Evolutionary conservation across 2,888 invertebrate species (phyloP).

Genomic region (Crematogaster levior): DNA sequence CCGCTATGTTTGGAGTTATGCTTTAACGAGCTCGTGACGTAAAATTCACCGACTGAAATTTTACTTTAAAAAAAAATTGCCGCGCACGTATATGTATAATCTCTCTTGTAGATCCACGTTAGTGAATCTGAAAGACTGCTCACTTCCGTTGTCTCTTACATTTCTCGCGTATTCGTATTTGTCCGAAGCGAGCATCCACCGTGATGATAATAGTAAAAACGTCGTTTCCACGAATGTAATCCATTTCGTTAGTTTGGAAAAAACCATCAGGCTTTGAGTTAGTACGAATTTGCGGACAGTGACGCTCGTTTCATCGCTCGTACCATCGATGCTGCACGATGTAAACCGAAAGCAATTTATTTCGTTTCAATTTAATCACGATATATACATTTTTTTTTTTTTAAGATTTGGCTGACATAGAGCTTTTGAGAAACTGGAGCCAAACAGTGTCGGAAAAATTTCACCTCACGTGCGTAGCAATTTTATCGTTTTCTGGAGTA

Average conservation of each 20-base stretch:
- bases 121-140: background rate
- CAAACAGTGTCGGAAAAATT: background rate
- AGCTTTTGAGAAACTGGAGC: background rate
- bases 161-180: background rate
- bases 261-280: background rate
- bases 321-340: background rate
- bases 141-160: background rate
- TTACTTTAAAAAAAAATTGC: background rate
- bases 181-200: background rate
- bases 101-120: background rate
- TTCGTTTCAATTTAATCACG: slow-evolving; percentile 6
- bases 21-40: background rate
- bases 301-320: background rate
- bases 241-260: slow-evolving; percentile 1
- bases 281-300: background rate
- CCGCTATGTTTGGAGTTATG: background rate
- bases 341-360: slow-evolving; percentile 1
- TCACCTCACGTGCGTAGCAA: background rate
- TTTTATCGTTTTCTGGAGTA: background rate
- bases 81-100: background rate
- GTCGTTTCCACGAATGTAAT: background rate
- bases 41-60: background rate
- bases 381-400: background rate
- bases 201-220: slow-evolving; percentile 16
- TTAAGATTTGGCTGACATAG: background rate